These are phyloP conservation scores for Urechis unicinctus DNA, from an alignment of 2,888 invertebrate species.

Conservation along the genomic window DNA sequence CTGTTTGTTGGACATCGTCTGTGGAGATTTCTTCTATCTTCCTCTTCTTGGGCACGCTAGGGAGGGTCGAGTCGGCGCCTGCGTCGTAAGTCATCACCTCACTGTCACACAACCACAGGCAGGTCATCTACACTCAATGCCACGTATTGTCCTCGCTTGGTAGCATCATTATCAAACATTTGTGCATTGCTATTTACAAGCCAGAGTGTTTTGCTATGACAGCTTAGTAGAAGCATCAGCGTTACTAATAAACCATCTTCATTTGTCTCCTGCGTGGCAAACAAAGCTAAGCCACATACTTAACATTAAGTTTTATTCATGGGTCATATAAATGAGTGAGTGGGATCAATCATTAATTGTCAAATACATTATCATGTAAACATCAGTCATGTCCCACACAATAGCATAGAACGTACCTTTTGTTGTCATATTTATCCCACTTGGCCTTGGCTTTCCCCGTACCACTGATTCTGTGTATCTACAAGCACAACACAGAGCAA, in stretches of 20 bases:
- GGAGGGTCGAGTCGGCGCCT: slow-evolving; percentile 75
- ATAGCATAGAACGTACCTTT: slow-evolving; percentile 55
- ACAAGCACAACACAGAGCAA: slow-evolving; percentile 17
- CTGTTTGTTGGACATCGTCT: too few relatives aligned
- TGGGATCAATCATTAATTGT: too few relatives aligned
- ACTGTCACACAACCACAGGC: too few relatives aligned
- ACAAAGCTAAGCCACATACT: too few relatives aligned
- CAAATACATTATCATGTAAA: neutral
- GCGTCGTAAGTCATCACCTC: slow-evolving; percentile 75
- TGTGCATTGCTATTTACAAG: too few relatives aligned
- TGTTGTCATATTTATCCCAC: slow-evolving; percentile 86
- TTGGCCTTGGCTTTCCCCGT: slow-evolving; percentile 78
- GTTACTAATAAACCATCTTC: too few relatives aligned
- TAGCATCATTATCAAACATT: too few relatives aligned
- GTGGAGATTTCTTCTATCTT: slow-evolving; percentile 36
- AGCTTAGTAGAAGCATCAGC: too few relatives aligned
- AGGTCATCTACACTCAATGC: too few relatives aligned
- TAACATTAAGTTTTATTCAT: neutral
- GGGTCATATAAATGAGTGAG: neutral
- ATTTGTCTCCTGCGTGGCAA: too few relatives aligned
- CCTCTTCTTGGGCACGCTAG: slow-evolving; percentile 50
- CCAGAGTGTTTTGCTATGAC: too few relatives aligned
- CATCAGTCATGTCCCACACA: neutral
- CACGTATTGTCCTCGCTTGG: too few relatives aligned
- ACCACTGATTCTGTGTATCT: slow-evolving; percentile 72